Percentiles rank a stretch among this genome's conserved stretches.
Evolutionary conservation across 2,797 vertebrate species (phyloP).

Genomic region (Streptopelia turtur): DNA sequence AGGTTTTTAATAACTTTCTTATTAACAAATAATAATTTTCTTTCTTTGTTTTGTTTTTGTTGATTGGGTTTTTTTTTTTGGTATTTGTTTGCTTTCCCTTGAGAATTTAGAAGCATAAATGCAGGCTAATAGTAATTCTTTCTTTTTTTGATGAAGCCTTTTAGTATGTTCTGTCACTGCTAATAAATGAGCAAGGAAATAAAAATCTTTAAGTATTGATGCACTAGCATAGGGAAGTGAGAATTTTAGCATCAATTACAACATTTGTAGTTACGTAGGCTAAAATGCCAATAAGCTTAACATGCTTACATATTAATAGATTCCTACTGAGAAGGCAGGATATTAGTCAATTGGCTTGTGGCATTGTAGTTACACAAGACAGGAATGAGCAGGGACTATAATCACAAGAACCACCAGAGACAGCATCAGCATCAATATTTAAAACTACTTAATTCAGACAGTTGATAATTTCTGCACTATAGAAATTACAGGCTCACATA

Average conservation of each 20-base stretch:
- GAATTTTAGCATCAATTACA: not conserved
- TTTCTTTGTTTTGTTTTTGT: not conserved
- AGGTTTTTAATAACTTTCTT: constrained; percentile 7
- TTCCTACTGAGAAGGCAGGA: not conserved
- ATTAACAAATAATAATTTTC: not conserved
- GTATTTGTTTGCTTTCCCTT: not conserved
- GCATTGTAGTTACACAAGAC: not conserved
- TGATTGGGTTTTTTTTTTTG: too few species aligned
- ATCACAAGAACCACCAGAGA: not conserved
- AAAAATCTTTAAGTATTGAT: not conserved
- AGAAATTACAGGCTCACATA: not conserved
- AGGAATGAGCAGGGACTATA: not conserved
- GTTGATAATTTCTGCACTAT: not conserved
- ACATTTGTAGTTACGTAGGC: not conserved
- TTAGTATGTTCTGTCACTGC: not conserved
- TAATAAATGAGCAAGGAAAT: not conserved
- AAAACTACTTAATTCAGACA: not conserved
- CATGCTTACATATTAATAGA: accelerated
- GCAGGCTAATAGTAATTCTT: not conserved
- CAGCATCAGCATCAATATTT: not conserved
- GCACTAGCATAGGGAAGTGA: not conserved
- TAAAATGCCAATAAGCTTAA: not conserved
- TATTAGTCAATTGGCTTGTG: not conserved
- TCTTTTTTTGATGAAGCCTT: not conserved
- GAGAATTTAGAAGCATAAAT: not conserved